Evolutionary conservation across 2,797 vertebrate species (phyloP).

Genomic region (Notamacropus eugenii): DNA sequence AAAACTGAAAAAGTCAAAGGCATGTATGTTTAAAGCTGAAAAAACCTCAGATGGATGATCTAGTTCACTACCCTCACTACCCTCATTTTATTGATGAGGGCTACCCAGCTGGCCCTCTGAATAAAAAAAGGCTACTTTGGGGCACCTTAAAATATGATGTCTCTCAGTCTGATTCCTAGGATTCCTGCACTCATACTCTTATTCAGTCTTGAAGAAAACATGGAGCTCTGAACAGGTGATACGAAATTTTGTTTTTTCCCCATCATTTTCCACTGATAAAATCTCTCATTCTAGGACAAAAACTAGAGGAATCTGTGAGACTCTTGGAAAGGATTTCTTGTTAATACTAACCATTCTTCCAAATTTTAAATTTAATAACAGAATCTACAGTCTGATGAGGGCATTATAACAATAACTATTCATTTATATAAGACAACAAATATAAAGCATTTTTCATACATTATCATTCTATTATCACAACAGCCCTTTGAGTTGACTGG

Average conservation of each 20-base stretch:
- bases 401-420: not conserved
- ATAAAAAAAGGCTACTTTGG: not conserved
- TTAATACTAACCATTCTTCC: not conserved
- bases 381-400: not conserved
- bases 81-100: not conserved
- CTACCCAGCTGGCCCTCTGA: not conserved
- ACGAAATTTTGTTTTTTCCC: not conserved
- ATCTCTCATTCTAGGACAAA: not conserved
- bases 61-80: not conserved
- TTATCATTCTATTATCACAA: not conserved
- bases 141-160: not conserved
- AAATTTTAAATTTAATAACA: not conserved
- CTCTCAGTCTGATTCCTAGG: not conserved
- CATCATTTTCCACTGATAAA: not conserved
- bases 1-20: not conserved
- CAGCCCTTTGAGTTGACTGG: not conserved
- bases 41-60: not conserved
- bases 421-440: not conserved
- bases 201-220: not conserved
- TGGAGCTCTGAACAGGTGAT: not conserved
- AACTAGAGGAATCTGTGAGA: not conserved
- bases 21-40: not conserved
- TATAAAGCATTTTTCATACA: not conserved
- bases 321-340: not conserved
- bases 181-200: not conserved